These are phyloP conservation scores for Allacma fusca DNA, from an alignment of 2,888 invertebrate genomes.

Conservation along the genomic window DNA sequence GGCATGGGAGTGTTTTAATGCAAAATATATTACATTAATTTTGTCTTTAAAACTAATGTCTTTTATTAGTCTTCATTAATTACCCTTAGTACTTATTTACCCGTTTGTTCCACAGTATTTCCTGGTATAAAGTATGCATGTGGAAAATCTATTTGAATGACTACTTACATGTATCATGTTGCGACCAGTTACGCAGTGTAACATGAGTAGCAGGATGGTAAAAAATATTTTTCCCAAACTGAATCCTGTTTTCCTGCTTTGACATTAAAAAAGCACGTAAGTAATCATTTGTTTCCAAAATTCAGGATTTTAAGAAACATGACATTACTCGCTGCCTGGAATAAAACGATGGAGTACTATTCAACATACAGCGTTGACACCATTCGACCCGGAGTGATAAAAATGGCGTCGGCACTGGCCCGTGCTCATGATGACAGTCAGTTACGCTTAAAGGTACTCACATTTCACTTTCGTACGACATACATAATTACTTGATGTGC, in stretches of 20 bases:
- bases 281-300: conserved; percentile 4
- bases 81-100: no score
- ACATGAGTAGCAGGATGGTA: no score
- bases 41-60: conserved; percentile 16
- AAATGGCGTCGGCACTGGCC: conserved; percentile 75
- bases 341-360: conserved; percentile 76
- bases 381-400: conserved; percentile 73
- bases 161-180: no score
- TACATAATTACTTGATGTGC: no score
- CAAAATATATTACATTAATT: neutral
- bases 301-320: conserved; percentile 63
- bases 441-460: conserved; percentile 66
- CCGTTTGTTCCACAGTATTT: no score
- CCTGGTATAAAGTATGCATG: no score
- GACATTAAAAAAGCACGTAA: no score
- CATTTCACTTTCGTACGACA: no score
- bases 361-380: conserved; percentile 77
- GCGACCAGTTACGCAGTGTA: no score
- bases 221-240: neutral
- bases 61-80: no score
- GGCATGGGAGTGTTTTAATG: conserved; percentile 48
- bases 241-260: no score
- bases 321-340: conserved; percentile 72
- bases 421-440: conserved; percentile 68
- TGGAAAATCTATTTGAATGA: no score